A percentile compares a stretch with the other conserved stretches of the same genome.
Evolutionary conservation across 2,797 vertebrate species (phyloP).

Genomic region (Pseudochromis fuscus): DNA sequence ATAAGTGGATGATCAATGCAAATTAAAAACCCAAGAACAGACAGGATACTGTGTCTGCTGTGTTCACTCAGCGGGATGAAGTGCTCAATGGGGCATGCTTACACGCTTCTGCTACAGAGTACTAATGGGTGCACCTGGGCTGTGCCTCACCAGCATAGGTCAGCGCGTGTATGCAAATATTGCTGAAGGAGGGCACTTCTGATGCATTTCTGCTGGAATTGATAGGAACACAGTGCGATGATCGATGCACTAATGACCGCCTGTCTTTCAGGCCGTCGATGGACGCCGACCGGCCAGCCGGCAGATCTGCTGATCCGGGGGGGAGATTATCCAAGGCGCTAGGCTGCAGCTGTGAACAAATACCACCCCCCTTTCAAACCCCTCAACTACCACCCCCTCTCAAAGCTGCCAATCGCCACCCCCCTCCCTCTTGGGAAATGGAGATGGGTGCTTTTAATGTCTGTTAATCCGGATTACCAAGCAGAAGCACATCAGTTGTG

Average conservation of each 20-base stretch:
- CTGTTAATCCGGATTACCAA: conserved; percentile 86
- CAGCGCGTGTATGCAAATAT: conserved; percentile 58
- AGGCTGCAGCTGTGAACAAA: conserved; percentile 82
- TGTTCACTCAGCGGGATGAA: conserved; percentile 68
- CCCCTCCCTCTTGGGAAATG: conserved; percentile 77
- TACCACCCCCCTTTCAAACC: conserved; percentile 57
- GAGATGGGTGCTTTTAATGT: conserved; percentile 83
- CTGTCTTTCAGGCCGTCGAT: conserved; percentile 41
- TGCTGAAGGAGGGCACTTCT: conserved; percentile 1
- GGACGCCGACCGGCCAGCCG: conserved; percentile 44
- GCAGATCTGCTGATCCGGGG: conserved; percentile 60
- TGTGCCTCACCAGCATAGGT: conserved; percentile 44
- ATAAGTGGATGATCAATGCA: conserved; percentile 47
- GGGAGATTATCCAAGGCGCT: conserved; percentile 72
- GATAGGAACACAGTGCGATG: conserved; percentile 14
- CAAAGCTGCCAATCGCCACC: conserved; percentile 45
- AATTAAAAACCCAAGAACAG: conserved; percentile 59
- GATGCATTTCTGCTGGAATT: conserved; percentile 2
- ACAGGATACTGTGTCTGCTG: conserved; percentile 47
- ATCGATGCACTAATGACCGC: conserved; percentile 39
- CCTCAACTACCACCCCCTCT: not conserved
- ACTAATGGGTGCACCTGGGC: conserved; percentile 70
- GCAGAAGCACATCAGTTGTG: conserved; percentile 78
- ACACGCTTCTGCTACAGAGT: conserved; percentile 49
- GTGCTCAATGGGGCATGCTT: conserved; percentile 56